phyloP scores from a whole-genome alignment of 2,797 vertebrate genomes.

The Acanthopagrus latus region DNA sequence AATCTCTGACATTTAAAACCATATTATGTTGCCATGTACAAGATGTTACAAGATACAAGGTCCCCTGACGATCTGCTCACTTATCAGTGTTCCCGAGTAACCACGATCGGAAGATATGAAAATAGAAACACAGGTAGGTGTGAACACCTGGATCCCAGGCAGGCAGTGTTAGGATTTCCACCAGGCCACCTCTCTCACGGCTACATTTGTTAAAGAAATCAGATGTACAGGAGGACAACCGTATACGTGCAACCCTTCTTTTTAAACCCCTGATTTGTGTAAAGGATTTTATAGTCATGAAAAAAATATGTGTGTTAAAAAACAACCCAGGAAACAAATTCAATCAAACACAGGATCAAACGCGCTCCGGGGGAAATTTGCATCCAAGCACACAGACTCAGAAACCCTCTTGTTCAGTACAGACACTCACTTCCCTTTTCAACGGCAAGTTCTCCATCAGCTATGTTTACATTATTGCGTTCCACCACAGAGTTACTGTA shows the following conservation, averaged over 20 bases:
- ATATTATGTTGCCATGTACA: too few species aligned
- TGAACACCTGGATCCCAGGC: not conserved
- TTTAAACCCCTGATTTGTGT: not conserved
- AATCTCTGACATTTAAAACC: not conserved
- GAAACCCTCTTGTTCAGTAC: not conserved
- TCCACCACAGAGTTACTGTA: too few species aligned
- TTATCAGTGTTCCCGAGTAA: too few species aligned
- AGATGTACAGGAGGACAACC: not conserved
- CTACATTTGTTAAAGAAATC: slow-evolving; percentile 50
- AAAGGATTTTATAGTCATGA: not conserved
- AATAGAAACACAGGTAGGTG: too few species aligned
- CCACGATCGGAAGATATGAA: too few species aligned
- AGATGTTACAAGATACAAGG: too few species aligned
- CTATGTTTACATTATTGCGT: not conserved
- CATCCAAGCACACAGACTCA: not conserved
- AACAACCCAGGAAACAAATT: not conserved
- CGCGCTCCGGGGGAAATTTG: not conserved
- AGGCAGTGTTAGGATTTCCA: not conserved
- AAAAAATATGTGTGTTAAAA: not conserved
- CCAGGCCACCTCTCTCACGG: fast-evolving
- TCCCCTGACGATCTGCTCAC: too few species aligned
- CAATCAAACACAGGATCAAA: not conserved
- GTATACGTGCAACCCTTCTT: fast-evolving
- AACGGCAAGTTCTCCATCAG: not conserved
- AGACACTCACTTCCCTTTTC: not conserved